Base-by-base conservation (phyloP, 2,113 vertebrate genomes). In the Charadrius vociferus region DNA sequence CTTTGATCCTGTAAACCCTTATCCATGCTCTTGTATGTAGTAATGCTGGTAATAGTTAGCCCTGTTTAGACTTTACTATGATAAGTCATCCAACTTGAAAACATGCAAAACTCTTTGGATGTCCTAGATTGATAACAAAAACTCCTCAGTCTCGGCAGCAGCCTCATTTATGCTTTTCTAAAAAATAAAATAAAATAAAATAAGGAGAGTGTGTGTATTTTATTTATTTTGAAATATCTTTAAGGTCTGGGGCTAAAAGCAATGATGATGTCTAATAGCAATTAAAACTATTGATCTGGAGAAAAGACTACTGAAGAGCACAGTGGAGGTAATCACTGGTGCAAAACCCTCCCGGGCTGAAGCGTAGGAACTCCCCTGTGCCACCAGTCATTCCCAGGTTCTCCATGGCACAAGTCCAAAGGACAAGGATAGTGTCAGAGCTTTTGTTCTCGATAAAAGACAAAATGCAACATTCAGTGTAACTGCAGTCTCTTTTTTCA, bases 201-300 rank as follows among this genome's bases (percentile, higher is more conserved):
- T 21, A 20, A 30, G 4, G 11, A 11, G 12, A 10, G 3, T 1
- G 5, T 15, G 5, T 7, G 1, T 39, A 34, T 87, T 68, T 71
- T 6, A 27, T n/a, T 73, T 52, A 2, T 53, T 56, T 66, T 17
- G 10, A 14, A 59, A 23, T 43, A 12, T 3, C 29, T 24, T 45
- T 55, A 50, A 56, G 26, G 14, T 30, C 36, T 79, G 66, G 34
- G 34, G 20, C 23, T 79, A 39, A n/a, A 62, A 73, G 17, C 14
- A 7, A 0, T 12, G 6, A 0, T 4, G 3, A 3, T 81, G 7
- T 53, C 32, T 47, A 20, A 29, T 1, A 13, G 8, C 0, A 2
- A 23, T 37, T 53, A 43, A 59, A 79, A 15, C 12, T 32, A 0
- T 15, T 12, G 22, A 2, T 9, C 27, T 41, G n/a, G 36, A 83